Percentiles rank a stretch among this genome's conserved stretches.
These are phyloP conservation scores for Galago senegalensis DNA, from an alignment of 2,797 vertebrate genomes.

Conservation along the genomic window DNA sequence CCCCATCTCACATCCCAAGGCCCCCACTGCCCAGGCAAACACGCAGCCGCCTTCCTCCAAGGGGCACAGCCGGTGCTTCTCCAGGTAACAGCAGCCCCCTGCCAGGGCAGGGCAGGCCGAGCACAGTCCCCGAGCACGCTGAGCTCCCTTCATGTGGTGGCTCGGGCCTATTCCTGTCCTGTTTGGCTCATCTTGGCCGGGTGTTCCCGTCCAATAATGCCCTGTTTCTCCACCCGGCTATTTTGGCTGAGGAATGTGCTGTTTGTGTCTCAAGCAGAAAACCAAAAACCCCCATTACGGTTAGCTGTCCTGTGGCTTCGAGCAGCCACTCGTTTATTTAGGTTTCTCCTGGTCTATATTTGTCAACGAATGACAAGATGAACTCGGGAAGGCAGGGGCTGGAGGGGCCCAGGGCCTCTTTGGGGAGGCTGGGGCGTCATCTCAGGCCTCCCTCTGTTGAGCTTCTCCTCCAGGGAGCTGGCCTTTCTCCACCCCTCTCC, in stretches of 20 bases:
- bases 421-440: slow-evolving; percentile 70
- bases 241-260: slow-evolving; percentile 93
- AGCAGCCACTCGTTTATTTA: slow-evolving; percentile 96
- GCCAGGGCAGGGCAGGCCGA: not conserved
- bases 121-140: not conserved
- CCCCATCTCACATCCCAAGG: not conserved
- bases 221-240: slow-evolving; percentile 90
- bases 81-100: not conserved
- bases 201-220: slow-evolving; percentile 88
- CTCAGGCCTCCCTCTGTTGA: not conserved
- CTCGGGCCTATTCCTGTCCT: slow-evolving; percentile 94
- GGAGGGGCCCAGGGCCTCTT: slow-evolving; percentile 37
- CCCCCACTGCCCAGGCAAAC: slow-evolving; percentile 23
- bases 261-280: slow-evolving; percentile 93
- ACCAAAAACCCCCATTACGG: slow-evolving; percentile 94
- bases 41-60: slow-evolving; percentile 69
- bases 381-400: slow-evolving; percentile 91
- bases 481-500: slow-evolving; percentile 62
- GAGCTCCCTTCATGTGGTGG: slow-evolving; percentile 90
- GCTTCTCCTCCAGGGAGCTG: not conserved
- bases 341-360: slow-evolving; percentile 97
- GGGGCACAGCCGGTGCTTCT: slow-evolving; percentile 72
- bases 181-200: slow-evolving; percentile 90
- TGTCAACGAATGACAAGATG: slow-evolving; percentile 94
- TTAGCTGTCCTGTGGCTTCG: slow-evolving; percentile 93